These are phyloP conservation scores for Xiphorhynchus erythropygius DNA, from an alignment of 2,797 vertebrate genomes.

Conservation along the genomic window DNA sequence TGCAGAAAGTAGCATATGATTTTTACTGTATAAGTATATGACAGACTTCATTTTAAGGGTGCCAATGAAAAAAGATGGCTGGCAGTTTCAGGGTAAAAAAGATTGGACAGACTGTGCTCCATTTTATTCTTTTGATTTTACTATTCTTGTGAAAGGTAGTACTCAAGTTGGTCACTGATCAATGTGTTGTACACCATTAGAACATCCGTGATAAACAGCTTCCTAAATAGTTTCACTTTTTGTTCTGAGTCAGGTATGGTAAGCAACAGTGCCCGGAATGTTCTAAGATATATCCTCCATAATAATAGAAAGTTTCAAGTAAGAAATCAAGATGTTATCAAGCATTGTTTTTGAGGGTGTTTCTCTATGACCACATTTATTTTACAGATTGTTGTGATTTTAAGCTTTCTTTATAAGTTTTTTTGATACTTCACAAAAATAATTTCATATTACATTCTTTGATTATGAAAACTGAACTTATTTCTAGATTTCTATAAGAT, in stretches of 20 bases:
- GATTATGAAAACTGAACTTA: not conserved
- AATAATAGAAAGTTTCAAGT: not conserved
- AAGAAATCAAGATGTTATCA: not conserved
- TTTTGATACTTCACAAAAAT: not conserved
- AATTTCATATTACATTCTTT: not conserved
- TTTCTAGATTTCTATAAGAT: not conserved
- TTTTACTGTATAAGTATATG: not conserved
- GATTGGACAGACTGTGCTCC: fast-evolving
- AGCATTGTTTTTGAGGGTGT: not conserved
- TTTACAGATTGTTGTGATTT: not conserved
- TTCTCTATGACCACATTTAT: not conserved
- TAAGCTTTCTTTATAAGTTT: not conserved
- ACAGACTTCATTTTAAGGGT: not conserved
- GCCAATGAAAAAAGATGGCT: not conserved
- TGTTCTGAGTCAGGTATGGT: not conserved
- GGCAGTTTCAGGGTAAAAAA: not conserved
- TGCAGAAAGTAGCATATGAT: not conserved
- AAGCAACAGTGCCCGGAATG: not conserved
- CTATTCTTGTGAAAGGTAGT: not conserved
- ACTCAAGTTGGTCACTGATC: not conserved
- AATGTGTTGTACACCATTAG: not conserved
- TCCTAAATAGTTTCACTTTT: not conserved
- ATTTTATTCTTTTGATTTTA: not conserved
- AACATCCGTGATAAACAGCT: not conserved
- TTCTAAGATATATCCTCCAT: not conserved